Evolutionary conservation across 1,140 invertebrate species (phyloP), one percentile per base, ranked within the genome.

Genomic region (Drosophila orena): DNA sequence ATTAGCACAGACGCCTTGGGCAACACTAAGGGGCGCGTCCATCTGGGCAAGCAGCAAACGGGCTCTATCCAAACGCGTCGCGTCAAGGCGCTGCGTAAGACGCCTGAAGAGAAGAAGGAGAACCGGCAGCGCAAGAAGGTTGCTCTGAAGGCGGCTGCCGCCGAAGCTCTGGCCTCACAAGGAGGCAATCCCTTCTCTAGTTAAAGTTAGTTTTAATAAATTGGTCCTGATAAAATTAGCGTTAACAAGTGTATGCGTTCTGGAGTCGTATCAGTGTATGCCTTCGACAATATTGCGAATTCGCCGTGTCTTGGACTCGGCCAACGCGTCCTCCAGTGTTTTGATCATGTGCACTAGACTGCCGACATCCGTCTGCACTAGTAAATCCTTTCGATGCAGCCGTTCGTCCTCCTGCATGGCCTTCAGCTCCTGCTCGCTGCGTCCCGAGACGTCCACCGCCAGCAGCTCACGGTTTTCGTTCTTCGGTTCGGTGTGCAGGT

Each of bases 1-100:
- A 95, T 99, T 50, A 95, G 95, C 0, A 95, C 94, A 42, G 97
- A 99, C 94, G 94, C 93, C 10, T 96, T 99, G 92, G 98, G 98
- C 62, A 96, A 96, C 7, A 97, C 96, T 81, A 94, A 97, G 84
- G 99, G 98, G 53, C 95, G 97, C 58, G 95, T 99, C 60, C 99
- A 99, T 93, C 95, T 99, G 94, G 96, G 97, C 53, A 95, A 95
- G 92, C 98, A 99, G 90, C 96, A 98, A 89, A 94, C 98, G 14
- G 93, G 94, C 22, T 96, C 95, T 76, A 93, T 99, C 72, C 97
- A 98, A 92, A 98, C 97, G 14, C 95, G 98, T 59, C 99, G 99
- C 93, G 96, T 99, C 95, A 99, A 99, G 93, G 98, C 97, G 46
- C 93, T 99, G 14, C 96, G 95, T 77, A 97, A 96, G 90, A 95